Conservation (phyloP, 2,888 invertebrate genomes). For the Isotomurus palustris region DNA sequence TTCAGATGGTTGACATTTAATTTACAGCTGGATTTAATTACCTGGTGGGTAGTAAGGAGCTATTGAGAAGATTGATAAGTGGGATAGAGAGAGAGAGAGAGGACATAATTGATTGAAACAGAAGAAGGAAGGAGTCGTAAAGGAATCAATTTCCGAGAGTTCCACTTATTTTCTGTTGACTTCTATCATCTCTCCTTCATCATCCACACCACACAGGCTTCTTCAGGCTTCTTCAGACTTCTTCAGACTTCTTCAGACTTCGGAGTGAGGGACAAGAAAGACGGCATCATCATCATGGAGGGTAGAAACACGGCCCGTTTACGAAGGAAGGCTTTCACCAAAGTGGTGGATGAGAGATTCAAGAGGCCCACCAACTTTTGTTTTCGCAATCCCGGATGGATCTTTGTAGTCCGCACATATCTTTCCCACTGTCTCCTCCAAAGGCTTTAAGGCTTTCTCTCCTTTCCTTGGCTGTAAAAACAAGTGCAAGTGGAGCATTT, state of each 20-base stretch:
- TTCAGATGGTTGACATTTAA: slow-evolving; percentile 18
- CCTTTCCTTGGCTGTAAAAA: too few relatives aligned
- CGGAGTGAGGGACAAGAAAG: neutral
- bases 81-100: slow-evolving; percentile 8
- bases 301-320: neutral
- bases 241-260: neutral
- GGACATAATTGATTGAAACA: slow-evolving; percentile 23
- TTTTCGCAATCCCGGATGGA: too few relatives aligned
- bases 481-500: too few relatives aligned
- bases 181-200: slow-evolving; percentile 1
- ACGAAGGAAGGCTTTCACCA: too few relatives aligned
- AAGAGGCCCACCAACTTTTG: too few relatives aligned
- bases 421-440: too few relatives aligned
- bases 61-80: slow-evolving; percentile 28
- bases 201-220: neutral
- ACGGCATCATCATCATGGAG: slow-evolving; percentile 2
- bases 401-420: too few relatives aligned
- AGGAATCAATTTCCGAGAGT: slow-evolving; percentile 16
- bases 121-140: slow-evolving; percentile 14
- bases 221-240: neutral
- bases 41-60: slow-evolving; percentile 16
- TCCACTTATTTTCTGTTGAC: slow-evolving; percentile 7
- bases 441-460: too few relatives aligned
- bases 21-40: slow-evolving; percentile 32
- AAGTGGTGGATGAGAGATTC: too few relatives aligned